These are phyloP conservation scores for Xestoiulus laeticollis DNA, from an alignment of 2,888 invertebrate species.

Conservation along the genomic window DNA sequence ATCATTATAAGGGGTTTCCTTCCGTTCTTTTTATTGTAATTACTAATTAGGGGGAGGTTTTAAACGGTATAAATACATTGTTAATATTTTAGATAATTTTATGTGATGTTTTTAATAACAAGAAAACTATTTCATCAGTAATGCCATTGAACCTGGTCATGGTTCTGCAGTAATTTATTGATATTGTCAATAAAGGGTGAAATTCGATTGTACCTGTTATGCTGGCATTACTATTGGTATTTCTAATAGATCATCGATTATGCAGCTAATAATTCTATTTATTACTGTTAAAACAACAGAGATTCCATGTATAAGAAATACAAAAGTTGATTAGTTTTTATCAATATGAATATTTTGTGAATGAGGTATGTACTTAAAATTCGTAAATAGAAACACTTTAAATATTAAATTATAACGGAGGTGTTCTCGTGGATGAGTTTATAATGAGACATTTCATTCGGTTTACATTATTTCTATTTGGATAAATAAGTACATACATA, in stretches of 20 bases:
- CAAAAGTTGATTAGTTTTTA: neutral
- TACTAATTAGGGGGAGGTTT: slow-evolving; percentile 1
- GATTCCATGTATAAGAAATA: neutral
- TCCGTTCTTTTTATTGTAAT: neutral
- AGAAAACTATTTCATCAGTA: neutral
- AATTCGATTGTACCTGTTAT: neutral
- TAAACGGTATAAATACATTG: neutral
- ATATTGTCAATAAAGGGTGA: neutral
- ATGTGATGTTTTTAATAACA: neutral
- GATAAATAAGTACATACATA: neutral
- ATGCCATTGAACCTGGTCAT: neutral
- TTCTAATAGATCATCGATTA: neutral
- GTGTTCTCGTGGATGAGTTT: too few species aligned
- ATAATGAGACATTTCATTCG: too few species aligned
- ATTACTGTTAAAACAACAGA: neutral
- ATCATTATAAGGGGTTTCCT: neutral
- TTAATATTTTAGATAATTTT: slow-evolving; percentile 9
- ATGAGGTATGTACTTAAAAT: neutral
- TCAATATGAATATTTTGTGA: neutral
- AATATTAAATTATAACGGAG: neutral
- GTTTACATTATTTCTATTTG: neutral
- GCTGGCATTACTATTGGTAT: neutral
- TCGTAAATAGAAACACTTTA: neutral
- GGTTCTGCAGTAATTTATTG: neutral
- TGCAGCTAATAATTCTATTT: neutral